phyloP scores from a whole-genome alignment of 2,113 vertebrate genomes.

The Perca fluviatilis region DNA sequence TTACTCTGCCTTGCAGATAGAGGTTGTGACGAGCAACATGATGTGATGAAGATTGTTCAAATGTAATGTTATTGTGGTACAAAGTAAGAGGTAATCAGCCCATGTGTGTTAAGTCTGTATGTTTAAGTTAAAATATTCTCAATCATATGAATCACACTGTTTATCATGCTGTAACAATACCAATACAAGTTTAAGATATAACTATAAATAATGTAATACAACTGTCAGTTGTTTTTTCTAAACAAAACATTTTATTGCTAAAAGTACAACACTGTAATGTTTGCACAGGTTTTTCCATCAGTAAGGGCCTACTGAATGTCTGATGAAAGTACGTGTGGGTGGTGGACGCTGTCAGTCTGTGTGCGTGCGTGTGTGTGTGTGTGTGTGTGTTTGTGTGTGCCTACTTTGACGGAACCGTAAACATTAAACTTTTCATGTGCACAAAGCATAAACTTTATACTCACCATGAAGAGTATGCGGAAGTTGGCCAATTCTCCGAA shows the following conservation, averaged over 20 bases:
- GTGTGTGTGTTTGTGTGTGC: background rate
- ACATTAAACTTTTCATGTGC: background rate
- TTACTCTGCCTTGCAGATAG: background rate
- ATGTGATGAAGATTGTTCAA: background rate
- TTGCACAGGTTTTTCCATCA: background rate
- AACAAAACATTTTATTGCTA: background rate
- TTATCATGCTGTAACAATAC: background rate
- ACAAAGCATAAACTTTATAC: conserved; percentile 69
- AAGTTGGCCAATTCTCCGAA: conserved; percentile 94
- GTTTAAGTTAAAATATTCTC: background rate
- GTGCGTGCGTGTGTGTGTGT: too few species aligned
- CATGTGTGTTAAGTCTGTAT: background rate
- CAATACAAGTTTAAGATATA: background rate
- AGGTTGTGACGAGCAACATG: background rate
- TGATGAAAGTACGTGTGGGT: conserved; percentile 37
- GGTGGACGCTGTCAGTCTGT: conserved; percentile 24
- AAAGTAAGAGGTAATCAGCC: background rate
- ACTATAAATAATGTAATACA: background rate
- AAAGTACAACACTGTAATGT: conserved; percentile 15
- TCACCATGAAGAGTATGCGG: conserved; percentile 93
- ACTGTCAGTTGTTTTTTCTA: background rate
- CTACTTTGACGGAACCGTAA: conserved; percentile 1
- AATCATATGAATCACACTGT: background rate
- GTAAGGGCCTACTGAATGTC: conserved; percentile 6
- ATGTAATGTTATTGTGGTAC: background rate